These are phyloP conservation scores for Orthosia gracilis DNA, from an alignment of 2,888 invertebrate species.

Conservation along the genomic window DNA sequence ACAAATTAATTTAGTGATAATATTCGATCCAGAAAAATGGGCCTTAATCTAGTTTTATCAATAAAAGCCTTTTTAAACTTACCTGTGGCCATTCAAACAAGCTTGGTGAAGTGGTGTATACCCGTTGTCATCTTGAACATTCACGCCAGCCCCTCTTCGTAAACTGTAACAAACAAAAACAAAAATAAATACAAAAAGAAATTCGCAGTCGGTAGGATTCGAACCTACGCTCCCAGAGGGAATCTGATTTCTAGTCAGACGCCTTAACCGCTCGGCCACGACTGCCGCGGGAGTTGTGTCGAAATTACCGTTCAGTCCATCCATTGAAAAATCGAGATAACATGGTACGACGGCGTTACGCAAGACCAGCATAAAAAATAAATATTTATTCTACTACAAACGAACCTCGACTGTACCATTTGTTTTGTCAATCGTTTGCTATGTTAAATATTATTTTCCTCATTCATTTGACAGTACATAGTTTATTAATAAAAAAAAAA, in stretches of 20 bases:
- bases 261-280: slow-evolving; percentile 97
- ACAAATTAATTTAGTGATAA: background rate
- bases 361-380: background rate
- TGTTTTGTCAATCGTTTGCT: background rate
- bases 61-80: slow-evolving; percentile 76
- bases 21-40: background rate
- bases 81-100: slow-evolving; percentile 98
- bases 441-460: slow-evolving; percentile 7
- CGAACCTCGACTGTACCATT: slow-evolving; percentile 1
- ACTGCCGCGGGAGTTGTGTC: slow-evolving; percentile 86
- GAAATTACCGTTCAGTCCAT: slow-evolving; percentile 67
- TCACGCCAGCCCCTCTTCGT: slow-evolving; percentile 97
- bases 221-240: slow-evolving; percentile 98
- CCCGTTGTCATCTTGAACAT: slow-evolving; percentile 98
- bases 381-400: background rate
- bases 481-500: background rate
- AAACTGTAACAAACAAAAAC: slow-evolving; percentile 92
- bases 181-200: slow-evolving; percentile 64
- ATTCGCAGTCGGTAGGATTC: slow-evolving; percentile 96
- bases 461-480: background rate
- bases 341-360: background rate
- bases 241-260: slow-evolving; percentile 97
- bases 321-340: background rate
- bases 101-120: slow-evolving; percentile 98
- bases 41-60: background rate